Evolutionary conservation across 2,113 vertebrate genomes (phyloP).

Genomic region (rat (Rattus norvegicus)): DNA sequence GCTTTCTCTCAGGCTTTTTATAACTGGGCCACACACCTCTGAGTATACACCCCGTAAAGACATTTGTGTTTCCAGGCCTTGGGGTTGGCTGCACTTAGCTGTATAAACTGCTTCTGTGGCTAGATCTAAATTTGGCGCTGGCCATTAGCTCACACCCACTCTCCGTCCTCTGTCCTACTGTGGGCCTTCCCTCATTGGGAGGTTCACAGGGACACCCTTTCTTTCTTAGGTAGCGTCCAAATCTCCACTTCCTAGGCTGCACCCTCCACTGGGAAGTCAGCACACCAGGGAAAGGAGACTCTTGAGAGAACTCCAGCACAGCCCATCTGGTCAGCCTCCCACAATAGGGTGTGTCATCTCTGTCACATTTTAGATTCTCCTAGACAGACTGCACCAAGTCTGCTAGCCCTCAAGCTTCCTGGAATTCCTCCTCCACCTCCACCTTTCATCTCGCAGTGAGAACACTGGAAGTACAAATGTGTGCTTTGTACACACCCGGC

Average conservation of each 20-base stretch:
- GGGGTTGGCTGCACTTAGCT: not conserved
- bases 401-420: not conserved
- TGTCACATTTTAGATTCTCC: not conserved
- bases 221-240: not conserved
- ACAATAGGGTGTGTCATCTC: not conserved
- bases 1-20: not conserved
- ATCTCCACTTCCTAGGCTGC: not conserved
- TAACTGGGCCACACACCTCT: not conserved
- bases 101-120: not conserved
- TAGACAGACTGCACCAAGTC: no score
- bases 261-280: not conserved
- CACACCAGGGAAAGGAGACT: not conserved
- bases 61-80: not conserved
- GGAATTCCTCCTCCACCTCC: no score
- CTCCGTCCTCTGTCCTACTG: not conserved
- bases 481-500: not conserved
- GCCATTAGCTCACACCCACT: not conserved
- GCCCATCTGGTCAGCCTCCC: not conserved
- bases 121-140: not conserved
- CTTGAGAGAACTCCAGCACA: no score
- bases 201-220: not conserved
- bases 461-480: not conserved
- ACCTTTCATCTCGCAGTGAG: no score
- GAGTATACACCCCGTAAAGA: not conserved
- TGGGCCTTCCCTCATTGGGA: not conserved